phyloP scores from a whole-genome alignment of 2,113 vertebrate species.

The Callopanchax toddi region DNA sequence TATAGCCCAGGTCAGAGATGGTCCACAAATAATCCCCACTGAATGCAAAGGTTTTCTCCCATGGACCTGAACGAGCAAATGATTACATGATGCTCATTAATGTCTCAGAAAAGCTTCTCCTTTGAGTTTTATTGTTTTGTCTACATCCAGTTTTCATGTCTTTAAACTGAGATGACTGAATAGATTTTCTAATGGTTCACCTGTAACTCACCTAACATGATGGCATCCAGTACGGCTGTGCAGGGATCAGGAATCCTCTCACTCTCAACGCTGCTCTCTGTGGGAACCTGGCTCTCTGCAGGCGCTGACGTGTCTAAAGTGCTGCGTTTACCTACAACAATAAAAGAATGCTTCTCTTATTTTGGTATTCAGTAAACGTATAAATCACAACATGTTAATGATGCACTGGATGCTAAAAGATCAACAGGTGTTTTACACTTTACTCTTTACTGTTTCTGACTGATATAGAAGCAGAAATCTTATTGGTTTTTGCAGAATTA shows the following conservation, averaged over 20 bases:
- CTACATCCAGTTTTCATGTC: too few relatives aligned
- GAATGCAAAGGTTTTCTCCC: constrained; percentile 88
- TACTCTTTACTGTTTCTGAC: too few relatives aligned
- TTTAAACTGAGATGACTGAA: too few relatives aligned
- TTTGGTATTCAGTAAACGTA: too few relatives aligned
- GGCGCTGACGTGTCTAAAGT: constrained; percentile 23
- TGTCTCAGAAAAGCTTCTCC: too few relatives aligned
- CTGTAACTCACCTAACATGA: constrained; percentile 83
- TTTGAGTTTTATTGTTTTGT: too few relatives aligned
- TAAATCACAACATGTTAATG: too few relatives aligned
- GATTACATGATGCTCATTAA: background rate
- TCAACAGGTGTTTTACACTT: too few relatives aligned
- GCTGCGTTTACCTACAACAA: constrained; percentile 60
- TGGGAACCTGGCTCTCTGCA: constrained; percentile 38
- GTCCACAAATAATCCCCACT: constrained; percentile 90
- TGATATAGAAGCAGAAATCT: too few relatives aligned
- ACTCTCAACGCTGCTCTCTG: constrained; percentile 35
- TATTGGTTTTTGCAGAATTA: too few relatives aligned
- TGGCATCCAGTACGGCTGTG: constrained; percentile 83
- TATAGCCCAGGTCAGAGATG: constrained; percentile 82
- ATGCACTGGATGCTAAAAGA: too few relatives aligned
- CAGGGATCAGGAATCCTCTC: constrained; percentile 81
- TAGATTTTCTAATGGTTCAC: background rate
- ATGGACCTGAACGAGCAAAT: constrained; percentile 77
- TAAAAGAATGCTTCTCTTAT: background rate